Conservation (phyloP, 2,888 invertebrate genomes). For the Muschampia plurimacula region DNA sequence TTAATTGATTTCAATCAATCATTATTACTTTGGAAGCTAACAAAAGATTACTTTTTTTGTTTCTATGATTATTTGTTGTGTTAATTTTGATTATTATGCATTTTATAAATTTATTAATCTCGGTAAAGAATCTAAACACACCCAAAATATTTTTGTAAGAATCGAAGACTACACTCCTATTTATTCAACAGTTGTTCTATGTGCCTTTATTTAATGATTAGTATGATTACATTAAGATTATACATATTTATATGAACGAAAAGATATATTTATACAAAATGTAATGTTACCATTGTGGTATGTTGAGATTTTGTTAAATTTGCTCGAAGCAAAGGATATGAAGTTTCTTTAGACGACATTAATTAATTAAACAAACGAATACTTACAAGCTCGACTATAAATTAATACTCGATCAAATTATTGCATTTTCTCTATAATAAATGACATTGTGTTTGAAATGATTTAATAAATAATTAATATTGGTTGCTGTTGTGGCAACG, state of each 20-base stretch:
- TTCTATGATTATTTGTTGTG: too few relatives aligned
- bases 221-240: slow-evolving; percentile 47
- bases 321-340: slow-evolving; percentile 19
- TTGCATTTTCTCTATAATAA: slow-evolving; percentile 36
- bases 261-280: slow-evolving; percentile 46
- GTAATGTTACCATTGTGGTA: slow-evolving; percentile 48
- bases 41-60: neutral
- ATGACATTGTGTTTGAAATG: slow-evolving; percentile 16
- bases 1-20: neutral
- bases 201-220: slow-evolving; percentile 51
- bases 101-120: neutral
- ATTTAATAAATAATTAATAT: slow-evolving; percentile 2
- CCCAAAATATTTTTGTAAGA: neutral
- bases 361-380: slow-evolving; percentile 27
- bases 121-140: slow-evolving; percentile 11
- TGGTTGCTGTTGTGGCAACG: slow-evolving; percentile 29
- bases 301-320: slow-evolving; percentile 41
- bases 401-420: slow-evolving; percentile 27
- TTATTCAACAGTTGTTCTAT: slow-evolving; percentile 29
- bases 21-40: neutral
- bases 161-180: slow-evolving; percentile 12
- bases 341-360: slow-evolving; percentile 58
- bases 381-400: slow-evolving; percentile 26
- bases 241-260: slow-evolving; percentile 43
- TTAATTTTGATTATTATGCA: too few relatives aligned